Percentiles rank a stretch among this genome's conserved stretches.
These are phyloP conservation scores for Synanthedon formicaeformis DNA, from an alignment of 2,888 invertebrate genomes.

Conservation along the genomic window DNA sequence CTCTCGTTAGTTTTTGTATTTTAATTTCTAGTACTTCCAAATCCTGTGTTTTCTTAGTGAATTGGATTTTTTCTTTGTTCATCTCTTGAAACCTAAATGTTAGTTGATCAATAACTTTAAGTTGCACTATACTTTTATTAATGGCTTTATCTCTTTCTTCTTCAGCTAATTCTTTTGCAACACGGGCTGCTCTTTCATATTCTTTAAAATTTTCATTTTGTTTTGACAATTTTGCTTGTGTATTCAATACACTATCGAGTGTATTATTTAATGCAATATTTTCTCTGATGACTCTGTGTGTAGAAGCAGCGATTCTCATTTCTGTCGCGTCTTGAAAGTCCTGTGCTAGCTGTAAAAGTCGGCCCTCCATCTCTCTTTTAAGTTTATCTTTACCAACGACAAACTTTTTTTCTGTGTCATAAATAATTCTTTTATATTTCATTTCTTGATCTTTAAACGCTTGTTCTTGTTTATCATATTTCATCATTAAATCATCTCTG, in stretches of 20 bases:
- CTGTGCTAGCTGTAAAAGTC: conserved; percentile 83
- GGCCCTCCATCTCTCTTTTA: conserved; percentile 89
- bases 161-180: conserved; percentile 70
- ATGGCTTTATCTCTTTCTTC: conserved; percentile 75
- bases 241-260: conserved; percentile 74
- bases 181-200: conserved; percentile 62
- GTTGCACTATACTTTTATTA: conserved; percentile 72
- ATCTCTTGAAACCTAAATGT: conserved; percentile 69
- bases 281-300: conserved; percentile 86
- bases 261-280: conserved; percentile 86
- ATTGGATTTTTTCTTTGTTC: conserved; percentile 52
- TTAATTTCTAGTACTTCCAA: conserved; percentile 46
- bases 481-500: conserved; percentile 84
- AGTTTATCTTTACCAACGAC: conserved; percentile 83
- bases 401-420: conserved; percentile 81
- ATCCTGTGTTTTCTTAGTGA: conserved; percentile 47
- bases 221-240: conserved; percentile 73
- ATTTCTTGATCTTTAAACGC: conserved; percentile 81
- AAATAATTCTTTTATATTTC: conserved; percentile 81
- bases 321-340: conserved; percentile 90
- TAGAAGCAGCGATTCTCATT: conserved; percentile 88
- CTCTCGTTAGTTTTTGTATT: conserved; percentile 47
- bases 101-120: conserved; percentile 73
- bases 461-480: conserved; percentile 84
- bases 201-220: conserved; percentile 73